Base-by-base conservation (phyloP, 2,797 vertebrate species). In the Microcaecilia unicolor region DNA sequence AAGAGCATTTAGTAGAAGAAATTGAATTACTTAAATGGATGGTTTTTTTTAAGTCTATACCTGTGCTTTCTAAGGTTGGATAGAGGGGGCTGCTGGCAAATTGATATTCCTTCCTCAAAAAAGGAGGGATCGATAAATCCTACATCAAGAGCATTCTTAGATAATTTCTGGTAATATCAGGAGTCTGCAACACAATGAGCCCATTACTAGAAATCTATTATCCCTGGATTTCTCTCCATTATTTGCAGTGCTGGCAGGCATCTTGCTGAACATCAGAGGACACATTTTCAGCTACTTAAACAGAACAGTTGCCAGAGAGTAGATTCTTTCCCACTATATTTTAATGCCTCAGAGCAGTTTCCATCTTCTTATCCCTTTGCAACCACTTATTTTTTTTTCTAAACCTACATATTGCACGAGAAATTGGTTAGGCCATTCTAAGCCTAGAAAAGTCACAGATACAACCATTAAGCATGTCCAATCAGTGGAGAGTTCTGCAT, bases 141-240 rank as follows among this genome's bases (percentile, higher is more conserved):
- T 12, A 22, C 17, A 35, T 10, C 34, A 31, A 39, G 15, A 13
- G 8, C 44, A 58, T 34, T 30, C 22, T 2, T 39, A 49, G 18
- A 37, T 51, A 48, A 40, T 7, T 4, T 25, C 28, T 56, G 28
- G 52, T 56, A 47, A 58, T 67, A 61, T 45, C 55, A 61, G 58
- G 55, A 56, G 66, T 41, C 48, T 9, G 34, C 53, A 18, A 44
- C 46, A 68, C 55, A 65, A 59, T 61, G 39, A 23, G 50, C 7
- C 51, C 61, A 44, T 44, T 44, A 44, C 22, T 38, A 38, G 29
- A 23, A 25, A 53, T 8, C 56, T 61, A 55, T 72, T 59, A 59
- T 66, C 40, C 51, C 27, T 30, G 4, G 17, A 8, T 51, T 42
- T 58, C 49, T 31, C 48, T 10, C 18, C 48, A 31, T 55, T 48